Conservation (phyloP, 2,797 vertebrate species). For the Lithobates pipiens region DNA sequence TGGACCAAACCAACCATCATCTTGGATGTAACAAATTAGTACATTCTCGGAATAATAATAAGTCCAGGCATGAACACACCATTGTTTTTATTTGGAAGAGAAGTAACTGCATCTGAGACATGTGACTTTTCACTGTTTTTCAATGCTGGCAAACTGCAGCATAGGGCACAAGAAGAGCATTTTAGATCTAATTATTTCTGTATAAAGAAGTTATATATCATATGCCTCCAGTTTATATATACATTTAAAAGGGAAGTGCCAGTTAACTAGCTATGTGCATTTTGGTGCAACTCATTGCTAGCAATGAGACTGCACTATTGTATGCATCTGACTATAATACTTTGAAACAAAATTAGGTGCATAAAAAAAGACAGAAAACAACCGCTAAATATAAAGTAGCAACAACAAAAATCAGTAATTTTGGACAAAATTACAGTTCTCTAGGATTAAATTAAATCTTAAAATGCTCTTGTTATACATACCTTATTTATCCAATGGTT, state of each 20-base stretch:
- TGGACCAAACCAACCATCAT: slow-evolving; percentile 89
- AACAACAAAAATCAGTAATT: background rate
- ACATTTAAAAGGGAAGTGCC: background rate
- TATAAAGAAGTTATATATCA: background rate
- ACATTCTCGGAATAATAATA: slow-evolving; percentile 99
- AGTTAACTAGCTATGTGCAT: background rate
- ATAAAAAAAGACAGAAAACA: background rate
- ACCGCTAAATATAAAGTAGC: background rate
- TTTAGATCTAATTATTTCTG: background rate
- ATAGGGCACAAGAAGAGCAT: slow-evolving; percentile 2
- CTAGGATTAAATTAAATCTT: too few relatives aligned
- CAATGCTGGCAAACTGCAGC: slow-evolving; percentile 62
- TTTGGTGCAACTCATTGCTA: background rate
- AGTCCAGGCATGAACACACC: slow-evolving; percentile 92
- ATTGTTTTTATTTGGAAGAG: slow-evolving; percentile 88
- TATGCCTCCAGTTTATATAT: background rate
- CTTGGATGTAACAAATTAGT: slow-evolving; percentile 99
- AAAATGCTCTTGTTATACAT: too few relatives aligned
- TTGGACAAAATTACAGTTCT: too few relatives aligned
- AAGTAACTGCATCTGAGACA: slow-evolving; percentile 82
- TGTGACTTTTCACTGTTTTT: slow-evolving; percentile 80
- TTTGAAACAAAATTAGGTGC: too few relatives aligned
- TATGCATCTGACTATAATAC: too few relatives aligned
- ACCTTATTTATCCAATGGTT: too few relatives aligned
- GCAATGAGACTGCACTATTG: too few relatives aligned